Percentiles rank a stretch among this genome's conserved stretches.
Evolutionary conservation across 2,797 vertebrate genomes (phyloP).

Genomic region (Acestrorhynchus altus): DNA sequence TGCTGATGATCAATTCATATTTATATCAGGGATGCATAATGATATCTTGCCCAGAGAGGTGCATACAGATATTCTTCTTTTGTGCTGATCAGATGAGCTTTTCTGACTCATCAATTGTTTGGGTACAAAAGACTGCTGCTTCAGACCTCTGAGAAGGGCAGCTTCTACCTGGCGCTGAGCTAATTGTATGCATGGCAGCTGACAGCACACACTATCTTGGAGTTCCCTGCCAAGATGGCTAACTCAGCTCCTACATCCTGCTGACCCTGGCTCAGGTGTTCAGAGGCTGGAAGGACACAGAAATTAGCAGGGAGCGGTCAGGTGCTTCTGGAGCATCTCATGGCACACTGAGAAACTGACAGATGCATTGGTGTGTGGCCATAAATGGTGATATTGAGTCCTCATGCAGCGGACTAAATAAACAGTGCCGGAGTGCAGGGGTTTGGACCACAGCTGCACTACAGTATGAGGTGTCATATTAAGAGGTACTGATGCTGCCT

Average conservation of each 20-base stretch:
- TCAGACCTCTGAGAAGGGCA: not conserved
- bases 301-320: constrained; percentile 52
- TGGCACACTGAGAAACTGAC: constrained; percentile 44
- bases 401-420: constrained; percentile 42
- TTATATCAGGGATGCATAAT: too few species aligned
- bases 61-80: not conserved
- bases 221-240: constrained; percentile 40
- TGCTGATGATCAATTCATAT: too few species aligned
- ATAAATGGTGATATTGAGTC: constrained; percentile 50
- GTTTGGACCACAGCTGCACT: constrained; percentile 17
- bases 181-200: constrained; percentile 30
- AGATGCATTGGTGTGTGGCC: constrained; percentile 42
- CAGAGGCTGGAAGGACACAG: constrained; percentile 56
- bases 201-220: constrained; percentile 47
- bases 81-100: not conserved
- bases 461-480: constrained; percentile 28
- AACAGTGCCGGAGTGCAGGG: constrained; percentile 26
- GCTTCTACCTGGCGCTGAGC: not conserved
- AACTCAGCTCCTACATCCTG: constrained; percentile 49
- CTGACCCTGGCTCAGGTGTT: constrained; percentile 64
- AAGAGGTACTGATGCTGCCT: constrained; percentile 25
- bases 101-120: not conserved
- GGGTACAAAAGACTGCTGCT: not conserved
- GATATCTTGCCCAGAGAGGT: too few species aligned
- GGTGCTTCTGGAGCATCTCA: constrained; percentile 40